A percentile compares a stretch with the other conserved stretches of the same genome.
Evolutionary conservation across 1,140 invertebrate genomes (phyloP).

Genomic region (Linepithema humile): DNA sequence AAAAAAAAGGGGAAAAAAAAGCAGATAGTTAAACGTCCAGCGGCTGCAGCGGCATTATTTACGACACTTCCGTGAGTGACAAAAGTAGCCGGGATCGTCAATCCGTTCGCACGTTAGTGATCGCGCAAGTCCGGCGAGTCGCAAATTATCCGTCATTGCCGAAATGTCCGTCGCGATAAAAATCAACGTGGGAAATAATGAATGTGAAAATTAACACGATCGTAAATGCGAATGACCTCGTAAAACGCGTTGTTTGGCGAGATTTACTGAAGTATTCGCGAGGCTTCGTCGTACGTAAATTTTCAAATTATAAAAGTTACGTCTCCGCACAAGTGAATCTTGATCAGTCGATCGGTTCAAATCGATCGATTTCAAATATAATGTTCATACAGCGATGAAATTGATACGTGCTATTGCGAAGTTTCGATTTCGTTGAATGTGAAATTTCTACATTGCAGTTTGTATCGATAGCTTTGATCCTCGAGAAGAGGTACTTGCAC

Average conservation of each 20-base stretch:
- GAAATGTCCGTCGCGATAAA: slow-evolving; percentile 34
- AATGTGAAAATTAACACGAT: slow-evolving; percentile 43
- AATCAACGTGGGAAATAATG: slow-evolving; percentile 38
- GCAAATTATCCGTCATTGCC: slow-evolving; percentile 37
- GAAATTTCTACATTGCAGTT: neutral
- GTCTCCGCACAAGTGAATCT: neutral
- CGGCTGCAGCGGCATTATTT: neutral
- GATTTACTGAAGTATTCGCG: slow-evolving; percentile 39
- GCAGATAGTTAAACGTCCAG: slow-evolving; percentile 51
- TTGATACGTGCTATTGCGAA: neutral
- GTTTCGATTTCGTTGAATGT: neutral
- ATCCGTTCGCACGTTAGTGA: slow-evolving; percentile 28
- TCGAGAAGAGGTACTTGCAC: neutral
- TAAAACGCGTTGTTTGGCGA: slow-evolving; percentile 23
- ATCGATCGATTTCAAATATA: neutral
- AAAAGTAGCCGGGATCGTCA: slow-evolving; percentile 42
- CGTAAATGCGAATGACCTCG: slow-evolving; percentile 39
- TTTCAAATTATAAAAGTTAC: neutral
- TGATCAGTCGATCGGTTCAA: neutral
- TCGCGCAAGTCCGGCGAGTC: neutral
- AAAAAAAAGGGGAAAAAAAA: slow-evolving; percentile 5
- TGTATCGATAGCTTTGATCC: neutral
- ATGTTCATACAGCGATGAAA: neutral
- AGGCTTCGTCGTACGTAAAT: neutral
- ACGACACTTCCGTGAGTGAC: slow-evolving; percentile 32